Evolutionary conservation across 2,797 vertebrate genomes (phyloP).

Genomic region (Lutjanus campechanus): DNA sequence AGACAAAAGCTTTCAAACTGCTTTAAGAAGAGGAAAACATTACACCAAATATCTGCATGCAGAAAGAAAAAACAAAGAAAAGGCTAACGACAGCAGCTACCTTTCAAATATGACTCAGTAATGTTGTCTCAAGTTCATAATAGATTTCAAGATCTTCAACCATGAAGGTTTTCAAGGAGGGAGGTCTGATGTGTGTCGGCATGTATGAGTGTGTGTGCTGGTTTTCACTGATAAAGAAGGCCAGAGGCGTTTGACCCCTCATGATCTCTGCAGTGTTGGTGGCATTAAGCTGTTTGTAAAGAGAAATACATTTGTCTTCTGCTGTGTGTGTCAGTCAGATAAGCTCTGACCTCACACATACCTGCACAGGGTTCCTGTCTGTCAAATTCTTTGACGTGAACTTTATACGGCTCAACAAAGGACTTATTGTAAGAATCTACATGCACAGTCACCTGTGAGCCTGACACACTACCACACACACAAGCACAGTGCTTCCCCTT

Average conservation of each 20-base stretch:
- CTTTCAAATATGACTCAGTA: conserved; percentile 15
- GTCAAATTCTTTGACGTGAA: conserved; percentile 45
- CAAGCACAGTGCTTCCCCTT: conserved; percentile 12
- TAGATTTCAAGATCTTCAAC: conserved; percentile 27
- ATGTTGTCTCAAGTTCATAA: conserved; percentile 29
- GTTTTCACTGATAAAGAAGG: conserved; percentile 65
- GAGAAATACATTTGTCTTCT: conserved; percentile 71
- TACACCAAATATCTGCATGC: not conserved
- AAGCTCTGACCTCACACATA: conserved; percentile 63
- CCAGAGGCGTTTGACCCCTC: conserved; percentile 57
- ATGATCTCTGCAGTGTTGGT: conserved; percentile 61
- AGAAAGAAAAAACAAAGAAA: conserved; percentile 10
- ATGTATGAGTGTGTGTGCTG: conserved; percentile 12
- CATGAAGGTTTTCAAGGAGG: conserved; percentile 32
- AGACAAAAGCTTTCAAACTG: conserved; percentile 9
- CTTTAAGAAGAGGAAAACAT: conserved; percentile 4
- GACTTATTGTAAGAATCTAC: conserved; percentile 43
- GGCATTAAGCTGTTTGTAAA: conserved; percentile 67
- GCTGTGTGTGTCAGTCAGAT: conserved; percentile 61
- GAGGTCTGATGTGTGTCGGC: conserved; percentile 52
- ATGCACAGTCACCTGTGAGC: conserved; percentile 28
- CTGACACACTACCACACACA: conserved; percentile 7
- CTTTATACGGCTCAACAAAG: conserved; percentile 44
- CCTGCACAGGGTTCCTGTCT: conserved; percentile 51
- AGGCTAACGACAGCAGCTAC: not conserved